Base-by-base conservation (phyloP, 2,113 vertebrate genomes). In the Scytalopus superciliaris region DNA sequence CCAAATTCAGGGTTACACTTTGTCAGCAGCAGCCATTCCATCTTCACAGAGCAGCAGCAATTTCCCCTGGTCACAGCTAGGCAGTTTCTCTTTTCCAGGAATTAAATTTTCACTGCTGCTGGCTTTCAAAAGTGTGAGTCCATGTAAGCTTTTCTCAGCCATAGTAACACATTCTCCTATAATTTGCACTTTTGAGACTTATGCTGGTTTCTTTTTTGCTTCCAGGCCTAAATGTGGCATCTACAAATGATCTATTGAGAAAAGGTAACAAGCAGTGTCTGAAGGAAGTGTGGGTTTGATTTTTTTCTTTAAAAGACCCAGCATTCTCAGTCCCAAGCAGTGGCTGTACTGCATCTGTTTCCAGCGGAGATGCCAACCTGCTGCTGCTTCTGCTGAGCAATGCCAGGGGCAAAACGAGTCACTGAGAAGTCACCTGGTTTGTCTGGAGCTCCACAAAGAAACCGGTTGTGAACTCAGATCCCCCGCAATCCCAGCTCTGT, bases 381-480 rank as follows among this genome's bases (percentile, higher is more conserved):
- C 77, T 79, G 75, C 40, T 60, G 33, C 63, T 76, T 73, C 56
- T 87, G 55, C 63, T 69, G 88, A 45, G 59, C 40, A 87, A 85
- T 14, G 92, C 88, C 90, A 53, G 24, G 25, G 75, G 88, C 88
- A 83, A 80, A 94, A 93, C 31, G 80, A 83, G 79, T 77, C 83
- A 70, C 45, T 15, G 72, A 60, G 47, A 87, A 84, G 83, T 12
- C 79, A 55, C 55, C 27, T 45, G 52, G 37, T 45, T 89, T 73
- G 49, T 89, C 69, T 60, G 59, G 47, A 93, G 70, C 78, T 94
- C 25, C 91, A 85, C 53, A 76, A 59, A 76, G 73, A 78, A 87
- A 30, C 42, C 1, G 24, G 33, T 12, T 87, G 93, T 87, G 77
- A 96, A 64, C 74, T 87, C 6, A 0, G 44, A 35, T 79, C 66